Percentiles rank a stretch among this genome's conserved stretches.
Evolutionary conservation across 2,888 invertebrate species (phyloP).

Genomic region (Glyphotaelius pellucidus): DNA sequence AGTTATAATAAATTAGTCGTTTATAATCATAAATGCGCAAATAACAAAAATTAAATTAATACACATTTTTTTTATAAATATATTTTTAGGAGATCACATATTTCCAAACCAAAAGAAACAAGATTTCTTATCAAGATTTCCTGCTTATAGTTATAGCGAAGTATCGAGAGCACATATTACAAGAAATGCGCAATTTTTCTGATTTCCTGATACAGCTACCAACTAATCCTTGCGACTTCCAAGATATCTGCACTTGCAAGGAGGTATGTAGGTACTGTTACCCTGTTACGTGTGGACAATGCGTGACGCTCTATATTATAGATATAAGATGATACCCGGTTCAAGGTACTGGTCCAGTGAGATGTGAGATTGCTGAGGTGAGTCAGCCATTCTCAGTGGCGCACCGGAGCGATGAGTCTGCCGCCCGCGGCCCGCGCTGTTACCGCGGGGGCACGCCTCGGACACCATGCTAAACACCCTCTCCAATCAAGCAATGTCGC

Average conservation of each 20-base stretch:
- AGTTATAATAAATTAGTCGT: no score
- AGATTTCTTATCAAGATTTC: no score
- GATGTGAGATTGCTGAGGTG: neutral
- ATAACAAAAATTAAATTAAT: no score
- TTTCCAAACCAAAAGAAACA: no score
- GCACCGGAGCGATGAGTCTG: slow-evolving; percentile 14
- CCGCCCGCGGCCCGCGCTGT: neutral
- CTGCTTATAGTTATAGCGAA: neutral
- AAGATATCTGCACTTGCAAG: neutral
- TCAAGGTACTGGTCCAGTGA: slow-evolving; percentile 14
- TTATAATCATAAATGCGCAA: no score
- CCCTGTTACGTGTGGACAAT: neutral
- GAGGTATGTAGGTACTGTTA: neutral
- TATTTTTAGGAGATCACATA: no score
- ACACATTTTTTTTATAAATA: no score
- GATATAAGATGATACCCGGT: neutral
- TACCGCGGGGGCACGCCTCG: neutral
- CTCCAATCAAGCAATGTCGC: neutral
- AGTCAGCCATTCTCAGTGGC: neutral
- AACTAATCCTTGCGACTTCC: neutral
- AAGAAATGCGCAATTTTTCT: neutral
- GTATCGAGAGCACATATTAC: neutral
- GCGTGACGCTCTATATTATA: neutral
- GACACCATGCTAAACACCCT: neutral
- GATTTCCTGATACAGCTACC: neutral